These are phyloP conservation scores for Engystomops pustulosus DNA, from an alignment of 2,113 vertebrate species.

Conservation along the genomic window DNA sequence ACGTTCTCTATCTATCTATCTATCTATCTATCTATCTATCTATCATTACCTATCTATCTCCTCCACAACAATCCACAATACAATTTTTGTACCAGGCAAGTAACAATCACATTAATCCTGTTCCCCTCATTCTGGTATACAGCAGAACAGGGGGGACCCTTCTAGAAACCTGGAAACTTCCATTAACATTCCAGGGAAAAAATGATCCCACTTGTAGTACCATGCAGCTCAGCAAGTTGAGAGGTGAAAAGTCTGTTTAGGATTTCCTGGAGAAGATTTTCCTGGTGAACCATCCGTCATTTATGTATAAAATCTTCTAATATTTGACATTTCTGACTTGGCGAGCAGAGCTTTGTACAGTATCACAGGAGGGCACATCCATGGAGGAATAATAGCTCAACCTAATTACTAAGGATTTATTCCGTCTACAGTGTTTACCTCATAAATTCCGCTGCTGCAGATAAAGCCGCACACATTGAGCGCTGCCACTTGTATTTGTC, in stretches of 20 bases:
- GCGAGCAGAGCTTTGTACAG: background rate
- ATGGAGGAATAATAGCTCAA: conserved; percentile 16
- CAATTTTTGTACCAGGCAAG: conserved; percentile 34
- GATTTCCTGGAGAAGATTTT: conserved; percentile 50
- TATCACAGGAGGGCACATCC: conserved; percentile 36
- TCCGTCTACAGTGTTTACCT: conserved; percentile 13
- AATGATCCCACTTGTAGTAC: conserved; percentile 8
- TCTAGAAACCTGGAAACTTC: conserved; percentile 46
- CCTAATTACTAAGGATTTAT: conserved; percentile 51
- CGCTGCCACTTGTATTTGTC: conserved; percentile 17
- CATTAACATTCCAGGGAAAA: conserved; percentile 50
- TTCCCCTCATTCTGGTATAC: conserved; percentile 12
- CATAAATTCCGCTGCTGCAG: conserved; percentile 44
- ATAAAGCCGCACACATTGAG: conserved; percentile 23
- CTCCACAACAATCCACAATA: background rate
- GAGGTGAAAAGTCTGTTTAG: conserved; percentile 56
- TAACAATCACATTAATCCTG: conserved; percentile 14
- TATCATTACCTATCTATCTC: background rate
- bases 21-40: background rate
- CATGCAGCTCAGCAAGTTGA: conserved; percentile 31
- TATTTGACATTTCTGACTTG: conserved; percentile 7
- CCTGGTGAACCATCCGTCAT: conserved; percentile 19
- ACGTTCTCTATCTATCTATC: background rate
- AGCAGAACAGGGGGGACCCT: conserved; percentile 22
- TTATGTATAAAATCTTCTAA: background rate